Evolutionary conservation across 2,113 vertebrate species (phyloP), one percentile per base, ranked within the genome.

Genomic region (Lagopus muta): DNA sequence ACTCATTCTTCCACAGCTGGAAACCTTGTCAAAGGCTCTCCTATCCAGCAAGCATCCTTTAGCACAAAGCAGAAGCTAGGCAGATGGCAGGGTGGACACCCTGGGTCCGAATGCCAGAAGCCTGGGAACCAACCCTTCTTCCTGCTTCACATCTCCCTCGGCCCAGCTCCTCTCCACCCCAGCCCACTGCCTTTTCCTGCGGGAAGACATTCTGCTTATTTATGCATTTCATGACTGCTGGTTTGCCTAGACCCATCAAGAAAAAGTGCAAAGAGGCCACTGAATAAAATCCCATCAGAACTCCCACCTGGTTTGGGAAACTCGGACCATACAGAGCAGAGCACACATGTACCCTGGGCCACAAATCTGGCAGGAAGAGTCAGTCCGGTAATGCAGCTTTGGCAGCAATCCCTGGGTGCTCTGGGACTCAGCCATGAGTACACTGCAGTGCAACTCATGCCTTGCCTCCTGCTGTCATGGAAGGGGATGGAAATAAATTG

Each of bases 1-100:
- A 95, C 91, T 95, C 95, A 94, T 96, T 93, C 82, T 69, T 94
- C 95, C 96, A 96, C 94, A 97, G 96, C 95, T 96, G 95, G 95
- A 96, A 97, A 94, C 93, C 57, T 88, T 96, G 93, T 94, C 93
- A 94, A 94, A 95, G 76, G 73, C 73, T 65, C 95, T 91, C 85
- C 89, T 91, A 78, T 86, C 67, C 1, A 9, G 95, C 93, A 90
- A 90, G 89, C 52, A 74, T 82, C 64, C 67, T 64, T 89, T 73
- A 94, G 93, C 85, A 95, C 95, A 97, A 94, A 86, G 77, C 94
- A 95, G 74, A 88, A 94, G 80, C 88, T 88, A 62, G 95, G 95
- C 94, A 96, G 96, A 96, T 91, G 94, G 93, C 89, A 96, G 93
- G 93, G 94, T 91, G 82, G 94, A 94, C 91, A 94, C 93, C 72